These are phyloP conservation scores for Pheosia tremula DNA, from an alignment of 2,888 invertebrate genomes.

Conservation along the genomic window DNA sequence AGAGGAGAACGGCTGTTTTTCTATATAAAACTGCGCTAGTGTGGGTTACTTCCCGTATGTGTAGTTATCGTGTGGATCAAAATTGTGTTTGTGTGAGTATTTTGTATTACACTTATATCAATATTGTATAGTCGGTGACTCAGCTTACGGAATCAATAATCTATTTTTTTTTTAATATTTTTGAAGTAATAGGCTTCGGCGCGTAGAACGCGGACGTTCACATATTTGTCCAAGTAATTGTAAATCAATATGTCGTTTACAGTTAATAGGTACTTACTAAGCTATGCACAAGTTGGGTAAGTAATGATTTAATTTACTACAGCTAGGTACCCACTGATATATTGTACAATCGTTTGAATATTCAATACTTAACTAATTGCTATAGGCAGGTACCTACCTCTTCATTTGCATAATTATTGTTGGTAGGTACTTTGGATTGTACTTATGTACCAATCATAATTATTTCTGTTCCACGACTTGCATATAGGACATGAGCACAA, in stretches of 20 bases:
- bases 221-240: conserved; percentile 1
- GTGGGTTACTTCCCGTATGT: conserved; percentile 76
- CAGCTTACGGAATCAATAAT: conserved; percentile 72
- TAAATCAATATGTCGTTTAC: neutral
- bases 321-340: conserved; percentile 6
- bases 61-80: conserved; percentile 68
- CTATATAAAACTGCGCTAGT: conserved; percentile 72
- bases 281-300: conserved; percentile 22
- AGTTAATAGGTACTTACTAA: conserved; percentile 6
- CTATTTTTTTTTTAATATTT: conserved; percentile 72
- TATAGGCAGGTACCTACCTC: neutral
- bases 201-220: conserved; percentile 6
- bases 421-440: neutral
- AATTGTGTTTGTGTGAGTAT: conserved; percentile 53
- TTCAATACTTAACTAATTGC: conserved; percentile 15
- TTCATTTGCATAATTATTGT: neutral
- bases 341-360: conserved; percentile 24
- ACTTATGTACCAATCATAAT: no score
- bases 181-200: conserved; percentile 51
- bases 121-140: conserved; percentile 70
- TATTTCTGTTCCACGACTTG: no score
- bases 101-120: conserved; percentile 71
- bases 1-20: conserved; percentile 77
- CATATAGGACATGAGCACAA: no score
- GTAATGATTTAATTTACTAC: conserved; percentile 16